phyloP scores from a whole-genome alignment of 1,140 invertebrate genomes.

The Antheraea pernyi region DNA sequence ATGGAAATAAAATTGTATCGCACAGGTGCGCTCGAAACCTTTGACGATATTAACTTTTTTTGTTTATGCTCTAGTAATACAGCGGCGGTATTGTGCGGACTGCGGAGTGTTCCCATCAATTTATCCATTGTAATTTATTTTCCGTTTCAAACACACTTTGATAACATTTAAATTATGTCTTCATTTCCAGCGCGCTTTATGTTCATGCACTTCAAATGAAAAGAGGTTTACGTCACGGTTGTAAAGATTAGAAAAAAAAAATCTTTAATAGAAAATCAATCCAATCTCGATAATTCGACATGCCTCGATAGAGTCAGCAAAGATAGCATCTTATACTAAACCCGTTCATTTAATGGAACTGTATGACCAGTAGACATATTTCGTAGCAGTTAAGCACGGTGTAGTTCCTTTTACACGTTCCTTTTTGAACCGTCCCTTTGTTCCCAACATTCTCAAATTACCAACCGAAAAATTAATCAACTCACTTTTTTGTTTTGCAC shows the following conservation, averaged over 20 bases:
- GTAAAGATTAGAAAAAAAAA: slow-evolving; percentile 32
- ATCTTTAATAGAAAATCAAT: slow-evolving; percentile 63
- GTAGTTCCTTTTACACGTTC: slow-evolving; percentile 24
- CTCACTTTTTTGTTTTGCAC: slow-evolving; percentile 37
- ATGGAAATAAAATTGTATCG: slow-evolving; percentile 76
- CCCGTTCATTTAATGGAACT: slow-evolving; percentile 10
- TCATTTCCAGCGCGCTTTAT: slow-evolving; percentile 3
- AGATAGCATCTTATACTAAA: not conserved
- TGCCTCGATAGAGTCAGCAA: slow-evolving; percentile 42
- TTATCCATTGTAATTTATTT: slow-evolving; percentile 10
- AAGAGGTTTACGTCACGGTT: slow-evolving; percentile 33
- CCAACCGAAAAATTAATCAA: slow-evolving; percentile 47
- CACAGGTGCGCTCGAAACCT: slow-evolving; percentile 73
- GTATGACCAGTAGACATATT: slow-evolving; percentile 4
- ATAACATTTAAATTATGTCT: slow-evolving; percentile 4
- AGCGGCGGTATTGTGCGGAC: slow-evolving; percentile 23
- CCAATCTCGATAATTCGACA: slow-evolving; percentile 60
- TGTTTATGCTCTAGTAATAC: slow-evolving; percentile 52
- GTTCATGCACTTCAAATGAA: slow-evolving; percentile 38
- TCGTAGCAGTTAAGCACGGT: slow-evolving; percentile 1
- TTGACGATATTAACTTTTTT: slow-evolving; percentile 77
- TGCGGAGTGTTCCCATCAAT: slow-evolving; percentile 10
- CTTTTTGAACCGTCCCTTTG: slow-evolving; percentile 43
- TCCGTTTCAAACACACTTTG: slow-evolving; percentile 1
- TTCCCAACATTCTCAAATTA: slow-evolving; percentile 65